A percentile compares a stretch with the other conserved stretches of the same genome.
Evolutionary conservation across 1,140 invertebrate genomes (phyloP).

Genomic region (Elysia chlorotica): DNA sequence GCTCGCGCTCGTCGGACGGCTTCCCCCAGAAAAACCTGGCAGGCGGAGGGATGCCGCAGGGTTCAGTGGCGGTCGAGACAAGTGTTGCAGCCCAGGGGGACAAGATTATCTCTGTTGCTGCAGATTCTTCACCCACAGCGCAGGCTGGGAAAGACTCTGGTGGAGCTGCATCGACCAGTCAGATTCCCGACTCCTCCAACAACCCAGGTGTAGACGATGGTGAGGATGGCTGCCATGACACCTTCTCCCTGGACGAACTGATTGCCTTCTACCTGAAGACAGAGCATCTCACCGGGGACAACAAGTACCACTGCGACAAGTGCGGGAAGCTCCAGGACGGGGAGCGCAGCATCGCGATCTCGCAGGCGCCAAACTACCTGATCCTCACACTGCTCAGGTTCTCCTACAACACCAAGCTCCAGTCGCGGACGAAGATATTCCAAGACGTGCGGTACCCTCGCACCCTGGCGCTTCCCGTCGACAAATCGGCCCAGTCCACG

Average conservation of each 20-base stretch:
- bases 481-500: not conserved
- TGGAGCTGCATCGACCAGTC: no score
- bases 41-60: slow-evolving; percentile 17
- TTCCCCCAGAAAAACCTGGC: slow-evolving; percentile 29
- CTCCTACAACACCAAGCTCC: slow-evolving; percentile 74
- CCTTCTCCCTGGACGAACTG: slow-evolving; percentile 56
- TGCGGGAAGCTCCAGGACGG: slow-evolving; percentile 78
- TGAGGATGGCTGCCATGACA: not conserved
- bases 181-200: no score
- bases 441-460: slow-evolving; percentile 58
- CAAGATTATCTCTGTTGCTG: not conserved
- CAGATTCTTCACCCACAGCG: not conserved
- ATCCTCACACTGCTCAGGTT: slow-evolving; percentile 83
- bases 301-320: slow-evolving; percentile 79
- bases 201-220: not conserved
- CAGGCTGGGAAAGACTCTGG: not conserved
- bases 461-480: slow-evolving; percentile 48
- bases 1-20: slow-evolving; percentile 9
- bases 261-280: slow-evolving; percentile 77
- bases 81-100: not conserved
- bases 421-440: slow-evolving; percentile 72
- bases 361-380: slow-evolving; percentile 75
- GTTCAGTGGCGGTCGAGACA: not conserved
- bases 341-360: slow-evolving; percentile 73
- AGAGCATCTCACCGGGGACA: slow-evolving; percentile 79